Base-by-base conservation (phyloP, 1,140 invertebrate genomes). In the Neelides sp. region DNA sequence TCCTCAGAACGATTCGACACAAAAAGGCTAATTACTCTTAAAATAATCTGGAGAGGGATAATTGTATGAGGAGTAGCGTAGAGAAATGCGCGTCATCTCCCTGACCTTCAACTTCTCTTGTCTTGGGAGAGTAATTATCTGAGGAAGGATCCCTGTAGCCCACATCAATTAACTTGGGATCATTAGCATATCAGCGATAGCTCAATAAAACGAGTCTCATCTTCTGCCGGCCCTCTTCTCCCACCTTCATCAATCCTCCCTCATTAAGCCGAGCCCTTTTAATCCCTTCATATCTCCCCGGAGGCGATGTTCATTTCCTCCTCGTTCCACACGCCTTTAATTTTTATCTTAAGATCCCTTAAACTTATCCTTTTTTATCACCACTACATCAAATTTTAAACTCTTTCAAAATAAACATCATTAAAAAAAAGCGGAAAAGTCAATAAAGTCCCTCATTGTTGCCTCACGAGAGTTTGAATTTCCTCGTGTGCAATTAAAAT, bases 151-250 rank as follows among this genome's bases (percentile, higher is more conserved):
- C n/a, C n/a, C n/a, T 44, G 34, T 24, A 52, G 35, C 50, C 44
- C 50, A 37, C 50, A 52, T 52, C 50, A 52, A 52, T 52, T 52
- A 52, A 52, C 34, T 52, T 40, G 50, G 47, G 50, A 53, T 48
- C 44, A 53, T 53, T 53, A 53, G 51, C 51, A 53, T 53, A 53
- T 53, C 51, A 53, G 32, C 51, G 45, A 48, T 53, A 53, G 51
- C 51, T 53, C 51, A 53, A 53, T 53, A 49, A 53, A 53, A 46
- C 26, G 27, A 34, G 20, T 42, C 46, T 53, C 44, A 36, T 49
- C 41, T n/a, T 36, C 20, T 23, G 42, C 37, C 41, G 48, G 45
- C 48, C 48, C 45, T 53, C 42, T 48, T 53, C 44, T 46, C 45
- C 41, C 45, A 44, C 43, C 32, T 48, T 46, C 19, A 53, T 53